Evolutionary conservation across 1,140 invertebrate species (phyloP), one percentile per base, ranked within the genome.

Genomic region (Tetramorium parvispinum): DNA sequence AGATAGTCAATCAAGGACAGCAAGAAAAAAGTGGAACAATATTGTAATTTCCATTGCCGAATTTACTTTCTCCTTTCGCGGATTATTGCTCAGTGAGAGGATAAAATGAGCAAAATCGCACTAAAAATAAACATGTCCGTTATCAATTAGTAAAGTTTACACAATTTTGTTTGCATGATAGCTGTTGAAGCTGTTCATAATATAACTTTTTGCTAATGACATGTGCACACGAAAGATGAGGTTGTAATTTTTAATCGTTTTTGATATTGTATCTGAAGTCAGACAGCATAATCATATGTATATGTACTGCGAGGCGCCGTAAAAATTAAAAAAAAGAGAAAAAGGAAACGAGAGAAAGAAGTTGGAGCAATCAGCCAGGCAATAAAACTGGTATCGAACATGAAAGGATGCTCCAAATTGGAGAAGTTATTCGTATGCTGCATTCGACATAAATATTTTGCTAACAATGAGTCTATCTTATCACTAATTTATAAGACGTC

Each of bases 71-170:
- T 53, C 32, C 46, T 79, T 66, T 53, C n/a, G 32, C 32, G 13
- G 21, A 79, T 32, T 46, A 86, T 21, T 2, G 49, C 18, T 40
- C 5, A 53, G 43, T 10, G 4, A 49, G 46, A 59, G 32, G 66
- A 8, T 24, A 24, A 21, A 49, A 61, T 18, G n/a, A 78, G 8
- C n/a, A 0, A 21, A 21, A 70, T 27, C 59, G 46, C 3, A 49
- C 51, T 90, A 85, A 89, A 89, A 89, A 89, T 89, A 89, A 87
- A 37, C 37, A n/a, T n/a, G 11, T 57, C 53, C 57, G 18, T 89
- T 90, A 87, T 90, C 89, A 79, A 40, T 66, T 68, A 37, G 3
- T 10, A 66, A 81, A 79, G 49, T 90, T 90, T 89, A 66, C 85
- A 87, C 85, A 83, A 83, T 73, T 57, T 11, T 83, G 59, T 87